A percentile compares a stretch with the other conserved stretches of the same genome.
These are phyloP conservation scores for Stichopus chloronotus DNA, from an alignment of 35 echinoderm and acorn worm genomes.

Conservation along the genomic window DNA sequence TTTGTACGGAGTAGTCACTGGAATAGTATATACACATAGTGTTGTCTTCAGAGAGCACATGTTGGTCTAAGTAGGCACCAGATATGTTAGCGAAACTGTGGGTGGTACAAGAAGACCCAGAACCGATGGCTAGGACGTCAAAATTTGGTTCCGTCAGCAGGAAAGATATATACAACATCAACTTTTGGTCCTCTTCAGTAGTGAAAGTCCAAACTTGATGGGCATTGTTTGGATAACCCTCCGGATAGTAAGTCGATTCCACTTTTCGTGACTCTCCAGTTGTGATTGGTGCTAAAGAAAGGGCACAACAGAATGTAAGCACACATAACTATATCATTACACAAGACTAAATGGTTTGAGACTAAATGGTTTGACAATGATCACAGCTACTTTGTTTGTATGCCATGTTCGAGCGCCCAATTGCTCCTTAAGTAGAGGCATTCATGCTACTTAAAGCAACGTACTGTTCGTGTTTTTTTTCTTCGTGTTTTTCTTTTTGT, in stretches of 20 bases:
- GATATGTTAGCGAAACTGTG: neutral
- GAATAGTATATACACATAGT: slow-evolving; percentile 5
- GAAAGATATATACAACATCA: neutral
- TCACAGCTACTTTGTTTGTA: no score
- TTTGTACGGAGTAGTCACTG: neutral
- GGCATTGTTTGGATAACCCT: neutral
- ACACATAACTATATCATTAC: no score
- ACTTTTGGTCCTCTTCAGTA: neutral
- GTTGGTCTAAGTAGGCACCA: neutral
- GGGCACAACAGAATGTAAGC: no score
- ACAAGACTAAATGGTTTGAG: no score
- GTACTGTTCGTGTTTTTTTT: no score
- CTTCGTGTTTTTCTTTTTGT: no score
- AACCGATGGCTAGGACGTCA: neutral
- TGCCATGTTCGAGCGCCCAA: no score
- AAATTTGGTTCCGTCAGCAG: neutral
- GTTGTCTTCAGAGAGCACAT: slow-evolving; percentile 1
- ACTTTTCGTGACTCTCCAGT: neutral
- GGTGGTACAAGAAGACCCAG: neutral
- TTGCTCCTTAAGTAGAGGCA: no score
- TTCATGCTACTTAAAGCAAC: no score
- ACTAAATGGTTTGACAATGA: no score
- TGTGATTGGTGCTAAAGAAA: no score
- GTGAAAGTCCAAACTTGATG: neutral
- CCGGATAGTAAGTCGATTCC: neutral